phyloP scores from a whole-genome alignment of 2,888 invertebrate genomes.

The Eupithecia vulgata region DNA sequence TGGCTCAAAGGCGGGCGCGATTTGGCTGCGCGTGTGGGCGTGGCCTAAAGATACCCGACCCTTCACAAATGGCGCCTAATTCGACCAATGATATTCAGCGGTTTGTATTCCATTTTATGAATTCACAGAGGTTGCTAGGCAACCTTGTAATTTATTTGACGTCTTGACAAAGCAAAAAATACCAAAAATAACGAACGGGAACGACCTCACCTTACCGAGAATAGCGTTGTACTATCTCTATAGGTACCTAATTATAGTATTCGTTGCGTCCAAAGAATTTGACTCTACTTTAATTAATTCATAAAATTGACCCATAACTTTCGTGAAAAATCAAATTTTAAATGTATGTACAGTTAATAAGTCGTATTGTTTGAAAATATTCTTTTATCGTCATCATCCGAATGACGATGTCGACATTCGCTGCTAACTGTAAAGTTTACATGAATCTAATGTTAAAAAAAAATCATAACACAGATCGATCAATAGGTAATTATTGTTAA shows the following conservation, averaged over 20 bases:
- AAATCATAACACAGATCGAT: background rate
- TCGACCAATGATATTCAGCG: conserved; percentile 70
- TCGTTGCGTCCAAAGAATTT: background rate
- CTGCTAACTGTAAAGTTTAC: background rate
- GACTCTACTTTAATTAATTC: background rate
- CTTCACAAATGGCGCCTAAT: conserved; percentile 81
- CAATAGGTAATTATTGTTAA: background rate
- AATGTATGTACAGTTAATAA: background rate
- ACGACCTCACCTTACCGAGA: background rate
- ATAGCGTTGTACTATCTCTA: background rate
- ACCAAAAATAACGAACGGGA: conserved; percentile 4
- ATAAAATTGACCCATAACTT: background rate
- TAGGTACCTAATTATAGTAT: background rate
- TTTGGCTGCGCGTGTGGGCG: conserved; percentile 67
- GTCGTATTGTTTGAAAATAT: background rate
- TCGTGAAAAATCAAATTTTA: background rate
- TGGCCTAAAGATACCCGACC: conserved; percentile 65
- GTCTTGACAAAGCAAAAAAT: conserved; percentile 21
- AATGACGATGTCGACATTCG: background rate
- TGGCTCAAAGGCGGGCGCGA: conserved; percentile 59
- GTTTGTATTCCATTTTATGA: conserved; percentile 56
- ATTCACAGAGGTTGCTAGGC: conserved; percentile 51
- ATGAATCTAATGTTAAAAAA: background rate
- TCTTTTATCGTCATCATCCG: background rate
- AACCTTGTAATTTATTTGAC: conserved; percentile 44